Evolutionary conservation across 2,113 vertebrate genomes (phyloP).

Genomic region (Meriones unguiculatus): DNA sequence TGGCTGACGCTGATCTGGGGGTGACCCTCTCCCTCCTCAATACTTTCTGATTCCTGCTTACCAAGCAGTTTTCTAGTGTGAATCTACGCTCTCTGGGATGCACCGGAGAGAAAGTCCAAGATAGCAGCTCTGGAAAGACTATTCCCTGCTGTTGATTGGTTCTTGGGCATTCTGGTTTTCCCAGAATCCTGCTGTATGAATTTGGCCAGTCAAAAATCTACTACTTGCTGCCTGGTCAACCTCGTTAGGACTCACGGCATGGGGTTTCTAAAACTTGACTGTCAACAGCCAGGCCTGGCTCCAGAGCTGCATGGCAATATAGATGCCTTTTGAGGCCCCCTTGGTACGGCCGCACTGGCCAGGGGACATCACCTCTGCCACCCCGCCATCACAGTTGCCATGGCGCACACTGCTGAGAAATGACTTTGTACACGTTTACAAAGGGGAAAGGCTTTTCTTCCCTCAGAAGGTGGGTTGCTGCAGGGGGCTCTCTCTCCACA

Average conservation of each 20-base stretch:
- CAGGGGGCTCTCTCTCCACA: accelerated
- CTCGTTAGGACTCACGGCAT: background rate
- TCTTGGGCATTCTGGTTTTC: background rate
- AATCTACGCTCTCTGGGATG: background rate
- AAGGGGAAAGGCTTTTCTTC: background rate
- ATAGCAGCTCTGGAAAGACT: background rate
- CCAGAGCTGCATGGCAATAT: too few relatives aligned
- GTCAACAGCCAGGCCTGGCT: background rate
- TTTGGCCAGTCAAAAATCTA: background rate
- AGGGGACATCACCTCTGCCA: background rate
- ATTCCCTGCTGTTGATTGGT: background rate
- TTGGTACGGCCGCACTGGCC: background rate
- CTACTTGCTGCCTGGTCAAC: background rate
- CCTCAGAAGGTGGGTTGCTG: background rate
- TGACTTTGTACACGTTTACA: too few relatives aligned
- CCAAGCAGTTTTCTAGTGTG: background rate
- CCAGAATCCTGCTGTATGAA: background rate
- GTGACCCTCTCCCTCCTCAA: background rate
- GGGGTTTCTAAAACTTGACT: background rate
- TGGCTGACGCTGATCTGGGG: background rate
- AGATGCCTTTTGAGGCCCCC: background rate
- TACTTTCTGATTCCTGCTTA: background rate
- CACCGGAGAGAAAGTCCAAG: background rate
- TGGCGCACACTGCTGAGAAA: background rate
- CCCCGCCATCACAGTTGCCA: background rate